phyloP scores from a whole-genome alignment of 2,113 vertebrate genomes.

The Microcebus murinus region DNA sequence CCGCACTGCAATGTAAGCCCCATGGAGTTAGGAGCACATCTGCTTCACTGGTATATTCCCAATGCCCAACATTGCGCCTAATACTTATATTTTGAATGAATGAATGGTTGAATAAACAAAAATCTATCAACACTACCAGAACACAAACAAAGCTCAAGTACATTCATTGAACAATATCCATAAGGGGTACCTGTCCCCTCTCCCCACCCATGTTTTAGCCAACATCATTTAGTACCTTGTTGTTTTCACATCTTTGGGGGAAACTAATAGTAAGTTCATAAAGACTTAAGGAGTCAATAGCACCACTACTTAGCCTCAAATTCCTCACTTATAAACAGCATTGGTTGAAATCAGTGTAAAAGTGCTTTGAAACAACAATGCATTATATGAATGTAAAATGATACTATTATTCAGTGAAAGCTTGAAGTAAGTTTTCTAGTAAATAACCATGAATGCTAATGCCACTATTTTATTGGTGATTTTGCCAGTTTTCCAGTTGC shows the following conservation, averaged over 20 bases:
- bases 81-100: slow-evolving; percentile 10
- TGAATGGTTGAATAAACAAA: not conserved
- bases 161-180: not conserved
- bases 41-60: not conserved
- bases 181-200: not conserved
- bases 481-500: not conserved
- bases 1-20: not conserved
- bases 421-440: slow-evolving; percentile 13
- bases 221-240: not conserved
- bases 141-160: not conserved
- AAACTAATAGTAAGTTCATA: not conserved
- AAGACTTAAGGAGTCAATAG: not conserved
- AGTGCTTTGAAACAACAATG: not conserved
- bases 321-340: not conserved
- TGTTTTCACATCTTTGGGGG: not conserved
- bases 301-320: not conserved
- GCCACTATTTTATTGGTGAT: not conserved
- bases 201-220: not conserved
- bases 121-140: not conserved
- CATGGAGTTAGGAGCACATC: not conserved
- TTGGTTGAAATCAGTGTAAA: not conserved
- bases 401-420: not conserved
- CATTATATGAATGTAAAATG: not conserved
- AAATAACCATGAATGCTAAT: not conserved
- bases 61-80: not conserved